Percentiles rank a stretch among this genome's conserved stretches.
phyloP scores from a whole-genome alignment of 2,113 vertebrate species.

The Garra rufa region DNA sequence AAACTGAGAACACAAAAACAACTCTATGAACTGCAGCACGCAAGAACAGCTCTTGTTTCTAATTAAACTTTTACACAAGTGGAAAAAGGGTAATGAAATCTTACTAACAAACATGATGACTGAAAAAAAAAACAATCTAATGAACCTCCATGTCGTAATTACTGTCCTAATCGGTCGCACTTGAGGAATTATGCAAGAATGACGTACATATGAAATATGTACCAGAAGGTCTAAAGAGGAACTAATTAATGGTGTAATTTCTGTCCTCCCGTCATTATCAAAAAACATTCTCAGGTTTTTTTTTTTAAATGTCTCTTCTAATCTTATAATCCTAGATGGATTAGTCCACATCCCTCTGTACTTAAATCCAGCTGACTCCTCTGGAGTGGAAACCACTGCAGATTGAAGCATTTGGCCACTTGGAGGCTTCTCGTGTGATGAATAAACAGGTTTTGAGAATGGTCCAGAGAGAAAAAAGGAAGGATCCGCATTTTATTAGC shows the following conservation, averaged over 20 bases:
- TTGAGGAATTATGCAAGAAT: conserved; percentile 46
- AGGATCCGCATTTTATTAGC: conserved; percentile 20
- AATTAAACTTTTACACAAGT: conserved; percentile 39
- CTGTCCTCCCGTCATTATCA: not conserved
- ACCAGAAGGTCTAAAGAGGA: conserved; percentile 57
- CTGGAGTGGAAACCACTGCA: conserved; percentile 48
- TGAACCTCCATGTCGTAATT: conserved; percentile 48
- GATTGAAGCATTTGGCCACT: conserved; percentile 42
- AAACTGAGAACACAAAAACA: conserved; percentile 77
- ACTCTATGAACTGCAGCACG: not conserved
- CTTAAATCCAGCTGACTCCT: conserved; percentile 26
- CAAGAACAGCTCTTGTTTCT: conserved; percentile 27
- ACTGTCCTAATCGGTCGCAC: conserved; percentile 56
- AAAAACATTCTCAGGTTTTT: conserved; percentile 35
- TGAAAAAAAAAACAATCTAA: conserved; percentile 38
- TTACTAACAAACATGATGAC: conserved; percentile 48
- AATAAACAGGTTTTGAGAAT: conserved; percentile 28
- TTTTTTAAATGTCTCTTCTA: not conserved
- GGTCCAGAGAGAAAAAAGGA: conserved; percentile 7
- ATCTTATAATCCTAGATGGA: conserved; percentile 8
- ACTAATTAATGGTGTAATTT: not conserved
- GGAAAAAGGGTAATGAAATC: not conserved
- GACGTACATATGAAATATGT: conserved; percentile 60
- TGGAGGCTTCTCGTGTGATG: conserved; percentile 30
- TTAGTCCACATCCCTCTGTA: conserved; percentile 42